A percentile compares a stretch with the other conserved stretches of the same genome.
Conservation (phyloP, 2,113 vertebrate genomes). For the Peromyscus maniculatus region DNA sequence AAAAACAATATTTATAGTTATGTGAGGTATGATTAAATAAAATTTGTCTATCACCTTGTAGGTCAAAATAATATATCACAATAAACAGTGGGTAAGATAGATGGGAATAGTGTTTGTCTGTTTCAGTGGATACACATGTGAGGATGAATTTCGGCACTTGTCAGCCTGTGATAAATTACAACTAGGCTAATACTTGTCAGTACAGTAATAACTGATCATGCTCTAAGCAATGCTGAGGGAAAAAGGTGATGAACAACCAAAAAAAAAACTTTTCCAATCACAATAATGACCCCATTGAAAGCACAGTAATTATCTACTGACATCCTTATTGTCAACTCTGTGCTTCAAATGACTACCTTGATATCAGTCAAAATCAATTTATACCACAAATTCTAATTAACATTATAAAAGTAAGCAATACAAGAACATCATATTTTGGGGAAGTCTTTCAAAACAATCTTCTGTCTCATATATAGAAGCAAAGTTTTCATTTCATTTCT, state of each 20-base stretch:
- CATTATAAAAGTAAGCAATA: slow-evolving; percentile 25
- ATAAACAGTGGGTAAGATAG: slow-evolving; percentile 51
- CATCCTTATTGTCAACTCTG: slow-evolving; percentile 68
- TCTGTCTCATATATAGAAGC: neutral
- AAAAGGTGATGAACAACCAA: slow-evolving; percentile 77
- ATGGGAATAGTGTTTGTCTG: slow-evolving; percentile 69
- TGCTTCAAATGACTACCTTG: slow-evolving; percentile 58
- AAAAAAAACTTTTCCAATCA: slow-evolving; percentile 73
- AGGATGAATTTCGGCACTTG: slow-evolving; percentile 78
- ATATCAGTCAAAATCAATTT: slow-evolving; percentile 33
- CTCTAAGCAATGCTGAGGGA: slow-evolving; percentile 70
- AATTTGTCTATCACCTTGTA: slow-evolving; percentile 64
- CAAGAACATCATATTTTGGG: neutral
- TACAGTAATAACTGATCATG: slow-evolving; percentile 83
- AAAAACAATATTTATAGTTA: slow-evolving; percentile 62
- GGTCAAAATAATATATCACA: slow-evolving; percentile 73
- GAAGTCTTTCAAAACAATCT: neutral
- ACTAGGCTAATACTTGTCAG: slow-evolving; percentile 83
- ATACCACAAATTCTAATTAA: slow-evolving; percentile 58
- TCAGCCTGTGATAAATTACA: slow-evolving; percentile 81
- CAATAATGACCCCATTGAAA: slow-evolving; percentile 66
- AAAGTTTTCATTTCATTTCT: neutral
- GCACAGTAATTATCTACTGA: slow-evolving; percentile 70
- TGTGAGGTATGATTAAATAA: slow-evolving; percentile 70
- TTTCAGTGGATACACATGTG: slow-evolving; percentile 71